Base-by-base conservation (phyloP, 2,113 vertebrate species). In the Gulo gulo region DNA sequence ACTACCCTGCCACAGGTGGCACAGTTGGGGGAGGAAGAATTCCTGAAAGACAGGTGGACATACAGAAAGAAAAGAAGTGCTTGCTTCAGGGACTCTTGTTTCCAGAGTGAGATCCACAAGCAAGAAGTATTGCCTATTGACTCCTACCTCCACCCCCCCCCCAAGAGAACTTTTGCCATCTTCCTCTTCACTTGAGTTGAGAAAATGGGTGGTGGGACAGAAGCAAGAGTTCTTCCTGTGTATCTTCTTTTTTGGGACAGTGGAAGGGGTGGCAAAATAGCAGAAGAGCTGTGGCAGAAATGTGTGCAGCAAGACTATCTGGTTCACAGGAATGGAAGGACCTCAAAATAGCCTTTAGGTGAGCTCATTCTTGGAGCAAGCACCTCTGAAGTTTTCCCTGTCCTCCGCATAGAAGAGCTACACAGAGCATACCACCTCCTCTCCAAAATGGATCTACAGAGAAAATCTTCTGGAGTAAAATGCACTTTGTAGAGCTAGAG, bases 141-240 rank as follows among this genome's bases (percentile, higher is more conserved):
- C 13, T 50, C 7, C 3, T 15, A 0, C 2, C 4, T 0, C 7
- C n/a, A 4, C 39, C 24, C 1, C 0, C 2, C 21, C 45, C 45
- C 14, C 1, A n/a, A 34, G 13, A 59, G 12, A 31, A 7, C 26
- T 79, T 47, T 79, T 5, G 1, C 24, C 45, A 16, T 67, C 31
- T 80, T 50, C 7, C 8, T 85, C 7, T 13, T 50, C 5, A 50
- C 7, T 36, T 12, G 69, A 45, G 36, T n/a, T 36, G 50, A 63
- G 15, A 26, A 15, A 36, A 55, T n/a, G 24, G 13, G 31, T 14
- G 57, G 31, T 6, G 7, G 21, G 12, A 31, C 5, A 63, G 50
- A 24, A 80, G 1, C 1, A 20, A 12, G 4, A 23, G 21, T 92
- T 84, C 12, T 42, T 80, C 13, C 55, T 52, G 21, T 1, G 4